Evolutionary conservation across 2,888 invertebrate species (phyloP).

Genomic region (Stenurella melanura): DNA sequence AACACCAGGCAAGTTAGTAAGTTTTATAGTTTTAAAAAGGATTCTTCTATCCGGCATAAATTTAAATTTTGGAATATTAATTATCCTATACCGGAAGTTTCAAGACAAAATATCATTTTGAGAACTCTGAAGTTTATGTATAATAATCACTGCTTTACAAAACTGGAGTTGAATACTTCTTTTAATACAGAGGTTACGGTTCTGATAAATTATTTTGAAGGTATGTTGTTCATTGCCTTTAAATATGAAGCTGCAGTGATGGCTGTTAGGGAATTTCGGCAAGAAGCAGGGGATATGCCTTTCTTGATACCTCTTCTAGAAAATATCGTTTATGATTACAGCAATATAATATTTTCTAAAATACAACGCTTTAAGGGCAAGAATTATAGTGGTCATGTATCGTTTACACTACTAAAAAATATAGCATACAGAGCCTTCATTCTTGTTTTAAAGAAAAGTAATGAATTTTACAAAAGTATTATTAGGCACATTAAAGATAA

Average conservation of each 20-base stretch:
- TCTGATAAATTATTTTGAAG: conserved; percentile 56
- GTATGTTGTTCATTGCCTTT: conserved; percentile 57
- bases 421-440: conserved; percentile 54
- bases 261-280: conserved; percentile 43
- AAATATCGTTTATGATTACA: conserved; percentile 42
- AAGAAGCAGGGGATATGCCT: conserved; percentile 39
- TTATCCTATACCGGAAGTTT: conserved; percentile 39
- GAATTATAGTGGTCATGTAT: conserved; percentile 43
- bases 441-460: conserved; percentile 53
- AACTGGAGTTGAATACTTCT: conserved; percentile 53
- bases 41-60: conserved; percentile 49
- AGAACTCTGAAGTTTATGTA: conserved; percentile 49
- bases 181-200: conserved; percentile 52
- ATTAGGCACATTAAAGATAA: conserved; percentile 25
- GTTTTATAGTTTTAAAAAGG: conserved; percentile 44
- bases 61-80: conserved; percentile 58
- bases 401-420: conserved; percentile 44
- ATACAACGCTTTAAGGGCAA: conserved; percentile 44
- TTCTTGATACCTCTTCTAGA: conserved; percentile 22
- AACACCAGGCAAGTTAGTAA: conserved; percentile 53
- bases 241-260: conserved; percentile 56
- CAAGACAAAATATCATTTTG: conserved; percentile 40
- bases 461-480: conserved; percentile 47
- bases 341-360: conserved; percentile 42
- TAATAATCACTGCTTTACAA: conserved; percentile 53